Base-by-base conservation (phyloP, 2,113 vertebrate species). In the Microtus pennsylvanicus region DNA sequence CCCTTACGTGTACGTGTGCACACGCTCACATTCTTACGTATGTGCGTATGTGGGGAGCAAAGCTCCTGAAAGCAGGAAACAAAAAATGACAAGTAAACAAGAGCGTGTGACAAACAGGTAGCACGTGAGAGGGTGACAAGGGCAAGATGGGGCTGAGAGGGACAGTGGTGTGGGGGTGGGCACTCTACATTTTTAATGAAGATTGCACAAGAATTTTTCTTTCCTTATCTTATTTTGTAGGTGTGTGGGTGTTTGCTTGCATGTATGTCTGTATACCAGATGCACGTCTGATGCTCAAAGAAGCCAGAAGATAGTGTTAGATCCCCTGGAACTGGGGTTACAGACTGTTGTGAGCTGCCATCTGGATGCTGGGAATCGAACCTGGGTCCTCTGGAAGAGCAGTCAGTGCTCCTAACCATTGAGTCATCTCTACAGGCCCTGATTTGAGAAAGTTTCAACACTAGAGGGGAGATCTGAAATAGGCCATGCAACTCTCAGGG, bases 131-230 rank as follows among this genome's bases (percentile, higher is more conserved):
- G 33, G 38, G 38, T 42, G 67, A 30, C 16, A 47, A 42, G 33
- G 2, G 0, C n/a, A 17, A 2, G 12, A 65, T 2, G 91, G 61
- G 28, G 30, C 28, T 21, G 65, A 70, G 33, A 45, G 24, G 17
- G 30, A 0, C 13, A 7, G 16, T 1, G 22, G 91, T 7, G 24
- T 1, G 3, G 45, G 45, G 4, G 42, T 47, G 42, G 3, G 22
- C 33, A 30, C 14, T 22, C 13, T 61, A 14, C 7, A 4, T 26
- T 76, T 86, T 61, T 35, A 90, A 70, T 70, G 4, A 89, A 45
- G 74, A 45, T 63, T 10, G 45, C 38, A 33, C 38, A 65, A 83
- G n/a, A 28, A 35, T 16, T 38, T 45, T 26, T 24, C n/a, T 55
- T 55, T 58, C n/a, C 12, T 83, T 83, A 61, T 83, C 28, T 83